Base-by-base conservation (phyloP, 2,797 vertebrate species). In the Echeneis naucrates region DNA sequence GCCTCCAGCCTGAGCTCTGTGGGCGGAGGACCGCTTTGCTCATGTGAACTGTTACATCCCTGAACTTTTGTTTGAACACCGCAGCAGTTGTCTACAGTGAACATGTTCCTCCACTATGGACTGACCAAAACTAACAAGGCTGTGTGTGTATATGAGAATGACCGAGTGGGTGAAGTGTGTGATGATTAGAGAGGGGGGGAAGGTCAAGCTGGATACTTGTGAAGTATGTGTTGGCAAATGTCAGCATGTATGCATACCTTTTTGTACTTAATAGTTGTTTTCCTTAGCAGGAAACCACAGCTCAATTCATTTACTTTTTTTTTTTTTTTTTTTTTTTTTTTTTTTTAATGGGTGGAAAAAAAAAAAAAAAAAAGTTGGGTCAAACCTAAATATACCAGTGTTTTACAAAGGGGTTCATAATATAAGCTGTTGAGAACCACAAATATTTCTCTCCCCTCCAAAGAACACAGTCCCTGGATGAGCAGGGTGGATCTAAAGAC, bases 251-350 rank as follows among this genome's bases (percentile, higher is more conserved):
- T 40, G 40, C 66, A 33, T 63, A 80, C 57, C 56, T 55, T 78
- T 85, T 32, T 33, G 19, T 73, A 77, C 65, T 71, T 50, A 84
- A 75, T 71, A 62, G 61, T 37, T 92, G 74, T 90, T 92, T 92
- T 91, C 52, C 79, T 71, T 82, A 76, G 83, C 59, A 82, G 61
- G 61, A 67, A 82, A 57, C 74, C 59, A 4, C 53, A 75, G 58
- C 61, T 62, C 72, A 75, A 58, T 72, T 80, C 75, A 54, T 64
- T 57, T 35, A 50, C 30, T n/a, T 13, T 44, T 17, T 42, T 16
- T 67, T 82, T 77, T 69, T 83, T 78, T 61, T 48, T 69, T 83
- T 78, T 61, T 48, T n/a, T 13, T 44, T 17, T 42, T 16, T 67
- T 82, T 77, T 69, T 83, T 78, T 61, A 48, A n/a, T 24, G 59